phyloP scores from a whole-genome alignment of 2,113 vertebrate species.

The Spilogale gracilis region DNA sequence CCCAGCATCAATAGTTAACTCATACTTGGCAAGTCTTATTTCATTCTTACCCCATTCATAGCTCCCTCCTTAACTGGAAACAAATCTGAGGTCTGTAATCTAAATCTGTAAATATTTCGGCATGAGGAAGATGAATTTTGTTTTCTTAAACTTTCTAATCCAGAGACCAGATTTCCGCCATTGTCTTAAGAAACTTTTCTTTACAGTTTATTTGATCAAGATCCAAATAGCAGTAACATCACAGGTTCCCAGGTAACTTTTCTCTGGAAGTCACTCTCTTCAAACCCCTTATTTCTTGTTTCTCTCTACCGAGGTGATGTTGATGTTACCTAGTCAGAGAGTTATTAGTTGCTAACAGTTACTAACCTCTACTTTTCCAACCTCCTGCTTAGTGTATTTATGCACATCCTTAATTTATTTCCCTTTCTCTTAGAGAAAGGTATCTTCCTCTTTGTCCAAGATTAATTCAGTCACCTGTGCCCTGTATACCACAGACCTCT shows the following conservation, averaged over 20 bases:
- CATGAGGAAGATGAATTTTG: background rate
- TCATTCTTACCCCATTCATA: background rate
- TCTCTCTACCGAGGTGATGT: background rate
- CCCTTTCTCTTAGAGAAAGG: background rate
- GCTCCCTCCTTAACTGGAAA: background rate
- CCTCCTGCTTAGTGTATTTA: background rate
- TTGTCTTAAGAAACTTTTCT: background rate
- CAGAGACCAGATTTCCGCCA: background rate
- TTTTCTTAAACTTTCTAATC: background rate
- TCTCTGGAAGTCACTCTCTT: background rate
- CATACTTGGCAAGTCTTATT: background rate
- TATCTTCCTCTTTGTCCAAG: background rate
- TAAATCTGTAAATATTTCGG: background rate
- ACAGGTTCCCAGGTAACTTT: background rate
- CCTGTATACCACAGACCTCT: background rate
- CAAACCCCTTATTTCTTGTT: background rate
- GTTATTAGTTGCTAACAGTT: background rate
- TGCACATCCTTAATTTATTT: background rate
- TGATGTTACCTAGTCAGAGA: background rate
- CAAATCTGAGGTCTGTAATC: background rate
- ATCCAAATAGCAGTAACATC: background rate
- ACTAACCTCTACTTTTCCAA: background rate
- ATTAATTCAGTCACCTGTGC: background rate
- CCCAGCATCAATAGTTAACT: background rate
- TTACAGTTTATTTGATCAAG: background rate